Evolutionary conservation across 2,797 vertebrate genomes (phyloP), one percentile per base, ranked within the genome.

Genomic region (Miichthys miiuy): DNA sequence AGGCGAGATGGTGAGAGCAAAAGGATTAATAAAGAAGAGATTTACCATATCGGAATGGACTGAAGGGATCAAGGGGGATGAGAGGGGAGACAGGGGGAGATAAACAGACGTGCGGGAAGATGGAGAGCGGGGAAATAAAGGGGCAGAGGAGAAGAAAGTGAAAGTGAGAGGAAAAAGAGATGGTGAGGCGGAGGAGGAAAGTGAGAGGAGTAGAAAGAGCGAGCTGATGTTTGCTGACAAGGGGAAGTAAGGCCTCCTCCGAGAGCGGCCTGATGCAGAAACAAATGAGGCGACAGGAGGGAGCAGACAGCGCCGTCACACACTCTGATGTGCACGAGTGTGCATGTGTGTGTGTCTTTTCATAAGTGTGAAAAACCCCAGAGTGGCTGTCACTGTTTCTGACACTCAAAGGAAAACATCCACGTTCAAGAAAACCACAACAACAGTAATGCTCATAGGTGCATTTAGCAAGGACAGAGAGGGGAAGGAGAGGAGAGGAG

Each of bases 211-310:
- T 55, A 70, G 77, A 71, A 80, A 72, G 76, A 84, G 75, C n/a
- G 13, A 77, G 81, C 81, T 90, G 90, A 91, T 90, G 84, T 93
- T 89, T 91, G 89, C 91, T 91, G 91, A 93, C 91, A 92, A 89
- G 89, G 90, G 89, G 79, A 85, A 87, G 88, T 47, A 44, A 78
- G 76, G 81, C 81, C 85, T 88, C 87, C 89, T 90, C 74, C 51
- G 88, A 90, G 90, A 88, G 79, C 75, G 63, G 85, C 74, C 82
- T 87, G 83, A 89, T 86, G 84, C 81, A 82, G 88, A 85, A 91
- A 91, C 88, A 92, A 90, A 91, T 82, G 89, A 92, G 90, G 81
- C 77, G 82, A 90, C 89, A 87, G 86, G 86, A 90, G 77, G 68
- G 73, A 91, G 84, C 83, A 85, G 90, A 91, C 91, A 91, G 87